Evolutionary conservation across 2,888 invertebrate species (phyloP).

Genomic region (Phasia obesa): DNA sequence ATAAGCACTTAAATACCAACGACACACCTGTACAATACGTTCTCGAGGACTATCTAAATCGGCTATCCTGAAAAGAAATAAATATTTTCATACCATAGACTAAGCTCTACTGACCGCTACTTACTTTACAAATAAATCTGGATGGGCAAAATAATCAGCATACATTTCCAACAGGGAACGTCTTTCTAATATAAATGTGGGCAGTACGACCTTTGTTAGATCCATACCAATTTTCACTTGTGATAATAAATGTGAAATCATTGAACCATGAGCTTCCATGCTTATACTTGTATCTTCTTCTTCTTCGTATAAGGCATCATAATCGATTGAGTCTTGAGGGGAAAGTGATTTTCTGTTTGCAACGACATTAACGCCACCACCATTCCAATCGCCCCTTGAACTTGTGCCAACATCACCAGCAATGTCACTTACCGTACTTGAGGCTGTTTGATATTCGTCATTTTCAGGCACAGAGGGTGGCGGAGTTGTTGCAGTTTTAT

Average conservation of each 20-base stretch:
- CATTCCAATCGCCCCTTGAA: constrained; percentile 35
- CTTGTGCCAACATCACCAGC: constrained; percentile 46
- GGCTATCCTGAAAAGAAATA: constrained; percentile 87
- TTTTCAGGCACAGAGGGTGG: constrained; percentile 76
- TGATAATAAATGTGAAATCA: constrained; percentile 97
- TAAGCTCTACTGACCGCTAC: constrained; percentile 61
- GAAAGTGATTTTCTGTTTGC: constrained; percentile 58
- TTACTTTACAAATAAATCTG: constrained; percentile 96
- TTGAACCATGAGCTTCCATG: constrained; percentile 98
- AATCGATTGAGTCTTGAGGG: constrained; percentile 88
- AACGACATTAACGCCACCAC: constrained; percentile 12
- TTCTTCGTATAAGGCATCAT: constrained; percentile 95
- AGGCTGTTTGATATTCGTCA: constrained; percentile 78
- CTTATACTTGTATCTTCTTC: constrained; percentile 94
- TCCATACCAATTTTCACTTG: constrained; percentile 99
- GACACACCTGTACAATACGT: constrained; percentile 95
- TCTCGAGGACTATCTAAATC: constrained; percentile 93
- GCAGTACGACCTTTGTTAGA: constrained; percentile 97
- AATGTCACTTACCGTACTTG: constrained; percentile 72
- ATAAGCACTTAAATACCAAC: constrained; percentile 99
- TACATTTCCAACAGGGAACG: constrained; percentile 99
- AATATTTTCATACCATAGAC: neutral
- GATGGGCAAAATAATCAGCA: constrained; percentile 99
- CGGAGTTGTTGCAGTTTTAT: constrained; percentile 57
- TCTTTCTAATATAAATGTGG: constrained; percentile 98